Conservation (phyloP, 1,140 invertebrate genomes). For the Achatina immaculata region DNA sequence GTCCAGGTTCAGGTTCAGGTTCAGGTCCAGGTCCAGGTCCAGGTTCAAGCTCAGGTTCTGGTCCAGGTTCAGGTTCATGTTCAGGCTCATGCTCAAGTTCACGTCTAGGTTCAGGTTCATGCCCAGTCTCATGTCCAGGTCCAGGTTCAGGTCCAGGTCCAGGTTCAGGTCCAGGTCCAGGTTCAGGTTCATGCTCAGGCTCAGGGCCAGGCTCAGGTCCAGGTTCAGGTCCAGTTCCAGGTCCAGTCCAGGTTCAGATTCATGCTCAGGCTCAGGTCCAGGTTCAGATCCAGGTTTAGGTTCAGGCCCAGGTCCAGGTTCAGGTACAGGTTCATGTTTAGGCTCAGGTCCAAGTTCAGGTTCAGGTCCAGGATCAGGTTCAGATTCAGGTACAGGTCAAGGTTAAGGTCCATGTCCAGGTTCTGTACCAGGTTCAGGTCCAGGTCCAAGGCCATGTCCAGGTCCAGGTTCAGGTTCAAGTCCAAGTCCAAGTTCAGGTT, state of each 20-base stretch:
- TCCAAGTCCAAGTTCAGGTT: conserved; percentile 41
- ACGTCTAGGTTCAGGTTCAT: conserved; percentile 32
- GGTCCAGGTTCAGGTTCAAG: conserved; percentile 43
- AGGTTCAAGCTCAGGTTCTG: conserved; percentile 38
- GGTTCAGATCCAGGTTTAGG: background rate
- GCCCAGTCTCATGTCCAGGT: conserved; percentile 44
- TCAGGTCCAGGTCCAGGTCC: conserved; percentile 22
- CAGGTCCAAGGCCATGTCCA: background rate
- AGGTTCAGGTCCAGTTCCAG: too few species aligned
- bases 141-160: conserved; percentile 44
- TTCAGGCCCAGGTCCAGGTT: background rate
- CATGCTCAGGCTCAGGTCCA: background rate
- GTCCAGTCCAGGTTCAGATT: conserved; percentile 20
- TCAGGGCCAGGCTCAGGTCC: conserved; percentile 46
- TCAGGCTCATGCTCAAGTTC: conserved; percentile 42
- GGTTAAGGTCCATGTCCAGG: background rate
- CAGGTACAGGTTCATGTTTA: background rate
- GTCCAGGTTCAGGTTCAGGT: conserved; percentile 6
- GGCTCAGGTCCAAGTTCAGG: conserved; percentile 5
- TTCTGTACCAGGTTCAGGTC: conserved; percentile 34
- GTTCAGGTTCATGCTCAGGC: conserved; percentile 38
- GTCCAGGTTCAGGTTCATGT: conserved; percentile 40
- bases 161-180: conserved; percentile 39
- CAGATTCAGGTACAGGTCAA: background rate
- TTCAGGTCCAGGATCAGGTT: background rate